A percentile compares a stretch with the other conserved stretches of the same genome.
Evolutionary conservation across 2,113 vertebrate species (phyloP).

Genomic region (Addax nasomaculatus): DNA sequence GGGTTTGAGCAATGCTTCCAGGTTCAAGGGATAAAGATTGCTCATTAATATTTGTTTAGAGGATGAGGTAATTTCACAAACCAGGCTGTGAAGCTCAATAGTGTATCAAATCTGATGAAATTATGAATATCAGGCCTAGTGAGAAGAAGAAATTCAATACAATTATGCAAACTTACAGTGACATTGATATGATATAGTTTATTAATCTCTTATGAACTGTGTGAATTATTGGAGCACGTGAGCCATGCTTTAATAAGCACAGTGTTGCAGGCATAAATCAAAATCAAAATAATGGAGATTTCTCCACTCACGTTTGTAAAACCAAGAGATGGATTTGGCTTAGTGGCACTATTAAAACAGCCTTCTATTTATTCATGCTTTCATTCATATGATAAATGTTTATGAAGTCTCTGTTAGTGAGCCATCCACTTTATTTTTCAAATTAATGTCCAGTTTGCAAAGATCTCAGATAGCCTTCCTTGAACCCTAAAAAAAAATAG

Average conservation of each 20-base stretch:
- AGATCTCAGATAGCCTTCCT: conserved; percentile 8
- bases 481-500: neutral
- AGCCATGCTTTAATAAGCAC: conserved; percentile 22
- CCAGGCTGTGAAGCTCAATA: neutral
- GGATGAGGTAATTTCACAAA: conserved; percentile 53
- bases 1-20: conserved; percentile 49
- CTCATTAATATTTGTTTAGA: conserved; percentile 53
- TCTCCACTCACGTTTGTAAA: conserved; percentile 34
- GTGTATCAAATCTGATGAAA: conserved; percentile 26
- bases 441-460: conserved; percentile 33
- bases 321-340: neutral
- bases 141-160: conserved; percentile 1
- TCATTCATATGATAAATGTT: conserved; percentile 20
- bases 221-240: neutral
- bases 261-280: conserved; percentile 23
- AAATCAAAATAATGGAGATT: conserved; percentile 30
- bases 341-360: neutral
- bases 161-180: conserved; percentile 31
- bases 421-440: conserved; percentile 31
- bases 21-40: conserved; percentile 39
- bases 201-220: conserved; percentile 26
- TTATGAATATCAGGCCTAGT: neutral
- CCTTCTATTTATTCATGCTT: conserved; percentile 10
- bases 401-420: conserved; percentile 14
- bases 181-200: conserved; percentile 21